These are phyloP conservation scores for Arnoldichthys spilopterus DNA, from an alignment of 2,797 vertebrate species.

Conservation along the genomic window DNA sequence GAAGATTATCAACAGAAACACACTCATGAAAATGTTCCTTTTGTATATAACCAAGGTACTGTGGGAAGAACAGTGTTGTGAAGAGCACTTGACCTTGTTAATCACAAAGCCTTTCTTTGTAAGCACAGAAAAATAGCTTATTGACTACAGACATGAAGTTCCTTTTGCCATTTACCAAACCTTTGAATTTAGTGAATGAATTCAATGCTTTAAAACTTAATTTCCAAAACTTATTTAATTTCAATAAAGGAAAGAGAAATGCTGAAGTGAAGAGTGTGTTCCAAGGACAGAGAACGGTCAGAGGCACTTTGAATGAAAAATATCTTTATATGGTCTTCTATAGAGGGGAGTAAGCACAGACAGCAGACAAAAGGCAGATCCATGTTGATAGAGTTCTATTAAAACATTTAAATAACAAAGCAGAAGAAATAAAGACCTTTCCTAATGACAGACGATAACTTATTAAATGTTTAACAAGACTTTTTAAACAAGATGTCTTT, in stretches of 20 bases:
- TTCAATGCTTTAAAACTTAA: slow-evolving; percentile 28
- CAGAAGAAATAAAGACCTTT: slow-evolving; percentile 19
- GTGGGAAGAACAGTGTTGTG: slow-evolving; percentile 42
- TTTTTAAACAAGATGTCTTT: slow-evolving; percentile 13
- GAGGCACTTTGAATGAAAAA: slow-evolving; percentile 32
- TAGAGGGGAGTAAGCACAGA: slow-evolving; percentile 31
- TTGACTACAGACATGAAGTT: slow-evolving; percentile 37
- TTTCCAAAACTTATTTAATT: slow-evolving; percentile 49
- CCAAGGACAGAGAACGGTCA: slow-evolving; percentile 49
- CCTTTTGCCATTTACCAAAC: slow-evolving; percentile 30
- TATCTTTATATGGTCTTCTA: slow-evolving; percentile 28
- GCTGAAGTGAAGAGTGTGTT: slow-evolving; percentile 38
- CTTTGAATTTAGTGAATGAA: slow-evolving; percentile 42
- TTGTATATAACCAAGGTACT: slow-evolving; percentile 38
- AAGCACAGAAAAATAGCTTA: slow-evolving; percentile 43
- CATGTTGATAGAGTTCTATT: slow-evolving; percentile 28
- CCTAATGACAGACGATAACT: slow-evolving; percentile 4
- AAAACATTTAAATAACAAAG: slow-evolving; percentile 40
- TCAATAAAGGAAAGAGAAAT: slow-evolving; percentile 44
- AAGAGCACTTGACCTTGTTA: slow-evolving; percentile 43
- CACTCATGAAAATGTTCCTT: slow-evolving; percentile 37
- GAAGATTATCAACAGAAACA: slow-evolving; percentile 36
- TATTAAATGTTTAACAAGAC: slow-evolving; percentile 28
- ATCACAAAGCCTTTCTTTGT: slow-evolving; percentile 40
- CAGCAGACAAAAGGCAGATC: slow-evolving; percentile 38